Evolutionary conservation across 1,140 invertebrate genomes (phyloP).

Genomic region (Drosophila pectinifera): DNA sequence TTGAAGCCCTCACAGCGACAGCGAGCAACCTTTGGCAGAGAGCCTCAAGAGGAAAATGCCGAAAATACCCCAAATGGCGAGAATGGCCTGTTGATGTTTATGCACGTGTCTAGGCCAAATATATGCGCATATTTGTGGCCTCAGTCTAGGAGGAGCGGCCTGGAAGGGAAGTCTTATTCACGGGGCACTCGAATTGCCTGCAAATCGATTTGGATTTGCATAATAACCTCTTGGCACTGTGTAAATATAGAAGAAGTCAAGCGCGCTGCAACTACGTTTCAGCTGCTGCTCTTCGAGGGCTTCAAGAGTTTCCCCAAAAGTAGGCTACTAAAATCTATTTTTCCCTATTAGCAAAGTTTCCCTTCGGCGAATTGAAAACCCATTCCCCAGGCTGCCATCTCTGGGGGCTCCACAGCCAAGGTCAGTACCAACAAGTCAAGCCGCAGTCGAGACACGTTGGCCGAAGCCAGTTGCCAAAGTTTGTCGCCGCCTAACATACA

Average conservation of each 20-base stretch:
- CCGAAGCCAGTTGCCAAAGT: constrained; percentile 40
- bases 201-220: constrained; percentile 56
- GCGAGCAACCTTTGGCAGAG: constrained; percentile 16
- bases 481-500: constrained; percentile 29
- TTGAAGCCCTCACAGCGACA: constrained; percentile 41
- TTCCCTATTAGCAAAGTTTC: constrained; percentile 14
- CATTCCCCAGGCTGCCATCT: not conserved
- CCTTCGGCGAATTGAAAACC: constrained; percentile 33
- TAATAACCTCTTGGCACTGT: constrained; percentile 35
- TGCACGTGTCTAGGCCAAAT: constrained; percentile 46
- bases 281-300: constrained; percentile 4
- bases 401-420: constrained; percentile 17
- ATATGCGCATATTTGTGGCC: constrained; percentile 57
- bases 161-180: constrained; percentile 1
- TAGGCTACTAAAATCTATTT: constrained; percentile 28
- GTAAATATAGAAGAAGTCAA: constrained; percentile 42
- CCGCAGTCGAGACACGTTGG: constrained; percentile 28
- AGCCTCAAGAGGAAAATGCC: constrained; percentile 21
- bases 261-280: constrained; percentile 10
- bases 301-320: constrained; percentile 21
- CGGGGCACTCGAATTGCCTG: constrained; percentile 38
- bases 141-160: constrained; percentile 14
- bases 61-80: constrained; percentile 58
- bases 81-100: constrained; percentile 61
- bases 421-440: constrained; percentile 38